Evolutionary conservation across 2,888 invertebrate genomes (phyloP).

Genomic region (Patella pellucida): DNA sequence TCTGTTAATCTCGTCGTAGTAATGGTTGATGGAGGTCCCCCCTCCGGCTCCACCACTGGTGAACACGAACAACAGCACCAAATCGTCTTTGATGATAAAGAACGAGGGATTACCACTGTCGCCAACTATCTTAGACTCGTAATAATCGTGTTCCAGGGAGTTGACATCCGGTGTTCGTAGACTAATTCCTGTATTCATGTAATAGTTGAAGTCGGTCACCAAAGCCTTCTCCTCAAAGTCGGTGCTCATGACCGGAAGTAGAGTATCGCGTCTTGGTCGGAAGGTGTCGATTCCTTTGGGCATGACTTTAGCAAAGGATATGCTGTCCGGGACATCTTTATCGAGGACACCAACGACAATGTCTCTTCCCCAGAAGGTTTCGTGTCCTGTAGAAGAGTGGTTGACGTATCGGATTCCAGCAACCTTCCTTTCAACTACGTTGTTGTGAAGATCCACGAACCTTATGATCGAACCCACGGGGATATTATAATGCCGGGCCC

Average conservation of each 20-base stretch:
- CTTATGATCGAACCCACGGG: constrained; percentile 42
- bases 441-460: constrained; percentile 47
- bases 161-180: constrained; percentile 21
- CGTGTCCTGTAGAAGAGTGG: constrained; percentile 23
- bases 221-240: constrained; percentile 55
- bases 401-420: constrained; percentile 31
- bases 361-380: constrained; percentile 41
- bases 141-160: constrained; percentile 38
- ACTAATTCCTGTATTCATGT: constrained; percentile 34
- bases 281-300: constrained; percentile 41
- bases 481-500: too few relatives aligned
- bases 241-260: constrained; percentile 46
- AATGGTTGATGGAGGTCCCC: constrained; percentile 45
- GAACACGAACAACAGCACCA: constrained; percentile 50
- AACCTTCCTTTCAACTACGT: constrained; percentile 46
- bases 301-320: constrained; percentile 47
- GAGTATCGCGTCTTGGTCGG: constrained; percentile 21
- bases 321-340: too few relatives aligned
- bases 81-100: constrained; percentile 47
- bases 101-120: constrained; percentile 57
- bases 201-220: constrained; percentile 42
- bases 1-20: constrained; percentile 46
- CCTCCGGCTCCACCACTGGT: constrained; percentile 50
- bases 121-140: constrained; percentile 47
- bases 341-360: constrained; percentile 51